Evolutionary conservation across 2,888 invertebrate genomes (phyloP).

Genomic region (Ennomos quercinarius): DNA sequence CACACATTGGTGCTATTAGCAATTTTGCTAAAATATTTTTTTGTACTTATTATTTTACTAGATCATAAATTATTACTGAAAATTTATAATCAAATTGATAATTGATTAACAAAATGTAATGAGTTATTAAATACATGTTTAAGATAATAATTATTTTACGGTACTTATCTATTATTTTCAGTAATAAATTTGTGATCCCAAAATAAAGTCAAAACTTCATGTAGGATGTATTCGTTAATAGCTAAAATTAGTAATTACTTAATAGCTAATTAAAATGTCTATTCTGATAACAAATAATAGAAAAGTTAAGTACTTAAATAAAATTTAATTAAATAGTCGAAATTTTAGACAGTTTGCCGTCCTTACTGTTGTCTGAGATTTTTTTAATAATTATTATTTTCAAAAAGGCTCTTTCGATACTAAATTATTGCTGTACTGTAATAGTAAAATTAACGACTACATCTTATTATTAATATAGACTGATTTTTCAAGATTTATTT

Average conservation of each 20-base stretch:
- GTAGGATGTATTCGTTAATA: conserved; percentile 16
- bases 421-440: too few relatives aligned
- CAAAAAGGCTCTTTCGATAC: too few relatives aligned
- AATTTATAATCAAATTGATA: background rate
- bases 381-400: too few relatives aligned
- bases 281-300: background rate
- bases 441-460: conserved; percentile 8
- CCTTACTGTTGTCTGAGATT: background rate
- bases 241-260: too few relatives aligned
- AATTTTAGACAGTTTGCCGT: conserved; percentile 6
- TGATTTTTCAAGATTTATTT: conserved; percentile 40
- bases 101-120: too few relatives aligned
- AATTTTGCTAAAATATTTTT: conserved; percentile 57
- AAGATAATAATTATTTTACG: conserved; percentile 12
- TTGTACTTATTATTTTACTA: conserved; percentile 44
- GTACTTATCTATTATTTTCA: conserved; percentile 7
- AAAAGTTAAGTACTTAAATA: background rate
- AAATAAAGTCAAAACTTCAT: conserved; percentile 2
- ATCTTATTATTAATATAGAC: conserved; percentile 26
- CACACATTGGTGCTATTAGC: conserved; percentile 79
- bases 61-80: conserved; percentile 15
- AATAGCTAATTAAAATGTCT: background rate
- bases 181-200: conserved; percentile 44
- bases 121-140: too few relatives aligned
- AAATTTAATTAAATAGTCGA: background rate